Base-by-base conservation (phyloP, 2,113 vertebrate species). In the Strigops habroptila region DNA sequence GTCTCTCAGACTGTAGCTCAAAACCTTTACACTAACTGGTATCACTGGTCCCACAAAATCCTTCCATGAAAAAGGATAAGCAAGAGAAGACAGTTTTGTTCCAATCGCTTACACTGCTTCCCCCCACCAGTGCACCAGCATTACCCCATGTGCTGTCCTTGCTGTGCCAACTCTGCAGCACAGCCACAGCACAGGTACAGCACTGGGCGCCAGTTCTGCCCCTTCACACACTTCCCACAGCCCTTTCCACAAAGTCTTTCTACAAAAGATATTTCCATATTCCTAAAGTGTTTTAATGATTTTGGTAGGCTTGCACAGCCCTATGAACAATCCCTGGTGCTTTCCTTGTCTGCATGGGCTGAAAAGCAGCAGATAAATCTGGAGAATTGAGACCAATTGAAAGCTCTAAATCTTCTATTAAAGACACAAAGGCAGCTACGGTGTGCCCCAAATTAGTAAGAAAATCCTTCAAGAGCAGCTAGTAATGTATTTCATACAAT, bases 71-170 rank as follows among this genome's bases (percentile, higher is more conserved):
- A 41, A 78, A 24, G 63, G 19, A 48, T 1, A 48, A 69, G 53
- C 55, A 41, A 70, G 22, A 81, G 53, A 28, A 22, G 44, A 12
- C 1, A 7, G 6, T 21, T 86, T 15, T 59, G 31, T 24, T 48
- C 18, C 31, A 18, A 25, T 5, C 25, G 1, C n/a, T 57, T 9
- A 5, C 1, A 6, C 16, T 17, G 41, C 59, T 39, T 25, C 39
- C 24, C 51, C 10, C 15, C 33, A 30, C 18, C 2, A 30, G 52
- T 15, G 5, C 2, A 17, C 5, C 65, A 63, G 43, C 21, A 11
- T 3, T 1, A 12, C 78, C 2, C 24, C 8, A 4, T 0, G 7
- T 0, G 6, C 10, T 11, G 33, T 3, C 37, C 74, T 17, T 2
- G 5, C 9, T 0, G 7, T 10, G 57, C 67, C 71, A 16, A 1